A percentile compares a stretch with the other conserved stretches of the same genome.
Conservation (phyloP, 2,888 invertebrate genomes). For the Pseudococcus viburni region DNA sequence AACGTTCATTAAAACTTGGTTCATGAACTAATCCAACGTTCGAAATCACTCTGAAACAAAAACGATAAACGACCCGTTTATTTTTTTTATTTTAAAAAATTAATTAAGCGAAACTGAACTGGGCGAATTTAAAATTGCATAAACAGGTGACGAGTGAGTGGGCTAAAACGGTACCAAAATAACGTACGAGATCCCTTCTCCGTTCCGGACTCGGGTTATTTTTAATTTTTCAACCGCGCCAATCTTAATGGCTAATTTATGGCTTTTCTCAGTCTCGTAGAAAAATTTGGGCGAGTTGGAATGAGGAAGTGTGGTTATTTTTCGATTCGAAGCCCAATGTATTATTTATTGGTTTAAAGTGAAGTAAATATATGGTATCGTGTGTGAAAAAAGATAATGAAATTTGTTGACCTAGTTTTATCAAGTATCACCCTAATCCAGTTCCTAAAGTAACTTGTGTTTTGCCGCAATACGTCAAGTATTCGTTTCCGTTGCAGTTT, state of each 20-base stretch:
- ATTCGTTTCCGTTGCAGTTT: constrained; percentile 5
- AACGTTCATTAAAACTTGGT: constrained; percentile 61
- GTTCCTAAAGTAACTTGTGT: constrained; percentile 27
- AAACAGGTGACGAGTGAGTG: constrained; percentile 45
- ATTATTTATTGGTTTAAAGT: not conserved
- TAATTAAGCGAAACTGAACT: constrained; percentile 24
- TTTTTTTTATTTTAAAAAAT: not conserved
- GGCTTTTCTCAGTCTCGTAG: not conserved
- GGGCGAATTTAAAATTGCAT: constrained; percentile 40
- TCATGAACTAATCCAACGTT: constrained; percentile 29
- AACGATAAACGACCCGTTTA: not conserved
- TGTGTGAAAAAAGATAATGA: constrained; percentile 14
- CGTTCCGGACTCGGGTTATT: constrained; percentile 21
- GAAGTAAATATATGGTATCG: not conserved
- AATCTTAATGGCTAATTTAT: constrained; percentile 8
- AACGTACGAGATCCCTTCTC: constrained; percentile 16
- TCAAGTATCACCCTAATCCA: constrained; percentile 40
- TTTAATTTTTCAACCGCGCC: not conserved
- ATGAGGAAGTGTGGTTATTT: not conserved
- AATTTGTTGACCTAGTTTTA: constrained; percentile 48
- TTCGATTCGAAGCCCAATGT: not conserved
- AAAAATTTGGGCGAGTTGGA: not conserved
- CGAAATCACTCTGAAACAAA: constrained; percentile 43
- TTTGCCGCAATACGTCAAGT: constrained; percentile 44
- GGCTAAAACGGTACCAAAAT: not conserved